Evolutionary conservation across 30 jellyfish, hydroid and myxozoan genomes (phyloP).

Genomic region (Sanderia malayensis): DNA sequence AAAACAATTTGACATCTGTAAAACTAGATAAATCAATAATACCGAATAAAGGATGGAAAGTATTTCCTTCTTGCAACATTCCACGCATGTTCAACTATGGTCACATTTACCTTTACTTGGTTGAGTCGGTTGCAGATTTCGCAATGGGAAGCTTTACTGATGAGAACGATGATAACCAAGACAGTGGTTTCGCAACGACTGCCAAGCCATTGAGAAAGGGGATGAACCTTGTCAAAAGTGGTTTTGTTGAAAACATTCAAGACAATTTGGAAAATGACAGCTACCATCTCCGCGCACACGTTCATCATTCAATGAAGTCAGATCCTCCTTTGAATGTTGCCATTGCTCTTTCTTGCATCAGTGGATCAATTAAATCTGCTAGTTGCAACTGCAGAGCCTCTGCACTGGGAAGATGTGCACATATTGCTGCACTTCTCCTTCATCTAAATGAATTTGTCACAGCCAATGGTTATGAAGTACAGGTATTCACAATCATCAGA

Average conservation of each 20-base stretch:
- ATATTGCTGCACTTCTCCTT: conserved; percentile 63
- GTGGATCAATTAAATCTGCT: conserved; percentile 30
- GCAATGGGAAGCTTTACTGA: conserved; percentile 7
- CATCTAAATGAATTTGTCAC: conserved; percentile 49
- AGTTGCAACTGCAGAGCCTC: conserved; percentile 47
- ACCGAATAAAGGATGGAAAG: conserved; percentile 49
- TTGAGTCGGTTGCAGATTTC: conserved; percentile 19
- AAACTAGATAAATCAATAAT: conserved; percentile 1
- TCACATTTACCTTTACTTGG: conserved; percentile 43
- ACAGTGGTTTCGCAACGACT: conserved; percentile 37
- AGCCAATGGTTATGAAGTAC: conserved; percentile 19
- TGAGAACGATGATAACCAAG: conserved; percentile 21
- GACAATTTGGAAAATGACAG: conserved; percentile 14
- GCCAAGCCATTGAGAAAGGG: conserved; percentile 55
- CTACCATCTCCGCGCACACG: conserved; percentile 43
- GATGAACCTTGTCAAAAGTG: conserved; percentile 41
- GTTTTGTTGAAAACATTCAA: conserved; percentile 30
- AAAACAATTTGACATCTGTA: not conserved
- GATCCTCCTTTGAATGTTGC: conserved; percentile 41
- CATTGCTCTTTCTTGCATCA: conserved; percentile 26
- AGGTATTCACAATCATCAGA: conserved; percentile 48
- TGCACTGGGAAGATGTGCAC: conserved; percentile 67
- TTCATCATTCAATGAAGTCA: conserved; percentile 49
- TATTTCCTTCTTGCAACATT: conserved; percentile 33
- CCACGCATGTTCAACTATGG: conserved; percentile 55